A percentile compares a stretch with the other conserved stretches of the same genome.
These are phyloP conservation scores for Timandra comae DNA, from an alignment of 2,888 invertebrate species.

Conservation along the genomic window DNA sequence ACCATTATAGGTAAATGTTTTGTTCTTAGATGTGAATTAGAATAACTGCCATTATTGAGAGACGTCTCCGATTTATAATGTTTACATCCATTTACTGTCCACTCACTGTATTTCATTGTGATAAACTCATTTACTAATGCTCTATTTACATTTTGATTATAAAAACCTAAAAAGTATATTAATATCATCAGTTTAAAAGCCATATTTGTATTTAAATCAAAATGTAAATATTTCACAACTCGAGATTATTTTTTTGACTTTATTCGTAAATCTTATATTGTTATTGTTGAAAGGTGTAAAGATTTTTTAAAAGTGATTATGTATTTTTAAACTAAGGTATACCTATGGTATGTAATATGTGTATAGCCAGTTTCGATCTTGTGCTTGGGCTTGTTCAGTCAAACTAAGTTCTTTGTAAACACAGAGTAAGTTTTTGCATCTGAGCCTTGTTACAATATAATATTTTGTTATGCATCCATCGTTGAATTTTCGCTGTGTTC, in stretches of 20 bases:
- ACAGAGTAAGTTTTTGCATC: too few relatives aligned
- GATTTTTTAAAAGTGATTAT: constrained; percentile 22
- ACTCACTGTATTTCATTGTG: constrained; percentile 20
- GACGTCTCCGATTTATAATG: background rate
- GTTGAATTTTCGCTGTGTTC: too few relatives aligned
- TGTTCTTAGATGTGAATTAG: too few relatives aligned
- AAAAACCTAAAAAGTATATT: too few relatives aligned
- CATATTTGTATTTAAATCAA: constrained; percentile 4
- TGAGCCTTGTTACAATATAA: too few relatives aligned
- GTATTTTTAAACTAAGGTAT: background rate
- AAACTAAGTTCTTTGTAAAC: too few relatives aligned
- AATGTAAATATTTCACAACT: constrained; percentile 21
- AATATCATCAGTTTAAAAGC: constrained; percentile 3
- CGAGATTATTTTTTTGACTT: constrained; percentile 41
- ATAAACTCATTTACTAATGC: constrained; percentile 13
- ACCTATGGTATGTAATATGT: background rate
- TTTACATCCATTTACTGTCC: constrained; percentile 7
- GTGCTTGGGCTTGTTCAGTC: too few relatives aligned
- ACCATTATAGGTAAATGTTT: too few relatives aligned
- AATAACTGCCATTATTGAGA: background rate
- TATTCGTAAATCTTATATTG: constrained; percentile 35
- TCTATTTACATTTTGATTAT: constrained; percentile 19
- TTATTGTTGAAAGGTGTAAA: constrained; percentile 36
- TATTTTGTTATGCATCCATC: too few relatives aligned
- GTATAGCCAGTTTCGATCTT: constrained; percentile 8